Percentiles rank a stretch among this genome's conserved stretches.
phyloP scores from a whole-genome alignment of 2,113 vertebrate species.

The Varanus salvator region DNA sequence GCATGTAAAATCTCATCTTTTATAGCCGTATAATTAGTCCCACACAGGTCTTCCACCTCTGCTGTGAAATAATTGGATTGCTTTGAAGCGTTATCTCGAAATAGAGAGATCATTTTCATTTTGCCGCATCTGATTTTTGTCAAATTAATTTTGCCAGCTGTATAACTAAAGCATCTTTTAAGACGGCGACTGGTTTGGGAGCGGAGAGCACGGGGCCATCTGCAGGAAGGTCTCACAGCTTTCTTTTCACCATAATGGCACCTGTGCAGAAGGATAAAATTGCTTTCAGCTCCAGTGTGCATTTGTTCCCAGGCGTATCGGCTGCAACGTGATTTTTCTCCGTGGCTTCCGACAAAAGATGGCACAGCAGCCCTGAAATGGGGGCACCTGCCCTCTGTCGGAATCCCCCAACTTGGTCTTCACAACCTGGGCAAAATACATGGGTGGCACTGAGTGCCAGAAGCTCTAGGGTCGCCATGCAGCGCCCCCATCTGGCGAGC shows the following conservation, averaged over 20 bases:
- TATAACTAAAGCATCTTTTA: neutral
- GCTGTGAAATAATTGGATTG: neutral
- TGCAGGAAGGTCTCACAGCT: neutral
- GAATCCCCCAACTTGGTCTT: too few species aligned
- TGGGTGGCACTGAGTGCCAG: too few species aligned
- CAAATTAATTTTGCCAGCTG: neutral
- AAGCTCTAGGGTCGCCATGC: too few species aligned
- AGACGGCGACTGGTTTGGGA: neutral
- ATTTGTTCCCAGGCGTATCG: neutral
- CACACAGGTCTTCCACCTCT: too few species aligned
- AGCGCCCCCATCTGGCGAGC: too few species aligned
- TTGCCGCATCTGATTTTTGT: neutral
- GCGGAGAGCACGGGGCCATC: neutral
- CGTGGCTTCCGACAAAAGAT: neutral
- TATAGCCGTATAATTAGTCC: neutral
- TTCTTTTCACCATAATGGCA: neutral
- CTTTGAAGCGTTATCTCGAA: neutral
- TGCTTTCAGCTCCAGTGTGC: neutral
- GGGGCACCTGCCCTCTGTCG: too few species aligned
- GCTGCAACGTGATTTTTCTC: neutral
- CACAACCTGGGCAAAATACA: too few species aligned
- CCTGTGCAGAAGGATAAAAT: neutral
- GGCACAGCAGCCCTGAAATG: neutral
- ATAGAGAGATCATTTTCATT: neutral
- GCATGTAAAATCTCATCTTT: neutral